Conservation (phyloP, 2,888 invertebrate species). For the Pristionchus japonicus region DNA sequence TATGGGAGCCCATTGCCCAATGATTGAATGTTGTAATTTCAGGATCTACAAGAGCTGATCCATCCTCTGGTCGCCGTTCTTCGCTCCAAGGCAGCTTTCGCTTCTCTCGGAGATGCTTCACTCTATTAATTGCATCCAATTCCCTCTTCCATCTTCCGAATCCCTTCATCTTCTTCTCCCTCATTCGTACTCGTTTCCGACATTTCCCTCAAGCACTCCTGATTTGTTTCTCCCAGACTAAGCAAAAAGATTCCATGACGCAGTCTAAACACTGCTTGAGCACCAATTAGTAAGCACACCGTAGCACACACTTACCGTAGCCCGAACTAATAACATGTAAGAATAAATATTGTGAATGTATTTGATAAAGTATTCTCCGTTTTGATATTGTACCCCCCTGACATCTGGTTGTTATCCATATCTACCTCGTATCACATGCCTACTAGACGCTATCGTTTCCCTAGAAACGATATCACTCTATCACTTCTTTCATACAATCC, state of each 20-base stretch:
- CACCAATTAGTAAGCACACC: background rate
- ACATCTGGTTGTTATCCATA: background rate
- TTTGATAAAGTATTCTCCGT: background rate
- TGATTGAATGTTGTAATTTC: slow-evolving; percentile 43
- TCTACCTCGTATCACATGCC: background rate
- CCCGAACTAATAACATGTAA: background rate
- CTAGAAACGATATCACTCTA: background rate
- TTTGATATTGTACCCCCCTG: background rate
- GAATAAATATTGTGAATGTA: background rate
- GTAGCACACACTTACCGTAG: slow-evolving; percentile 12
- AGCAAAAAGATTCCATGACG: background rate
- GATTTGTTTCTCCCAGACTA: background rate
- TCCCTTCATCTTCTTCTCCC: background rate
- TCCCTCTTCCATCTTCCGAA: background rate
- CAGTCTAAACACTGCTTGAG: background rate
- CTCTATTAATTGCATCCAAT: slow-evolving; percentile 17
- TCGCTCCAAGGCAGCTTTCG: slow-evolving; percentile 34
- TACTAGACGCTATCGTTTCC: background rate
- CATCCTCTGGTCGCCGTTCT: slow-evolving; percentile 67
- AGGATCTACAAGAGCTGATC: slow-evolving; percentile 66
- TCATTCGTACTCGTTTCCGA: background rate
- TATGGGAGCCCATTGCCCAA: no score
- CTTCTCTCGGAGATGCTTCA: slow-evolving; percentile 10
- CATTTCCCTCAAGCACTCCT: background rate
- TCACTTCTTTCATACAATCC: background rate